Base-by-base conservation (phyloP, 2,888 invertebrate species). In the Cheilosia pagana region DNA sequence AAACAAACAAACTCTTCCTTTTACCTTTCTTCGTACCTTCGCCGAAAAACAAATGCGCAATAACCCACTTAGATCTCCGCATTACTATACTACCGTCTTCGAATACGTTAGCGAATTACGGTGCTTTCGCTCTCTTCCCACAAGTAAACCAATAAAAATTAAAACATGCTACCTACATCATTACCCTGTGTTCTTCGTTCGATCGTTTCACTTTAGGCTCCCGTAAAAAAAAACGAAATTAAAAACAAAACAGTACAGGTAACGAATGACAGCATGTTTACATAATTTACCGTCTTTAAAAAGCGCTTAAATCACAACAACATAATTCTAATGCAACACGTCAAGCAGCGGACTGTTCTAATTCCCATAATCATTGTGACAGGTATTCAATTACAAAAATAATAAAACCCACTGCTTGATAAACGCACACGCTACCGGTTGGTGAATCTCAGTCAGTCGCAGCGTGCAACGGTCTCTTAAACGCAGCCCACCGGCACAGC, bases 101-200 rank as follows among this genome's bases (percentile, higher is more conserved):
- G 83, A 43, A 85, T 85, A 75, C 83, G 19, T 75, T 74, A 79
- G 45, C 50, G 59, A 65, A 79, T 83, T 79, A 85, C 83, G 83
- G 83, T 79, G 68, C 83, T 85, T 85, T 85, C 83, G 83, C 79
- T 85, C 78, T 83, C 79, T 67, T 72, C 68, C 53, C 60, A 48
- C 77, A 70, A 70, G 45, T 60, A 43, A 74, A 62, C 60, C 57
- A 43, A 77, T 60, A 67, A 65, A 57, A 65, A 43, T 43, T 43
- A 65, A 65, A 71, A 78, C 21, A 3, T 14, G 28, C 35, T 7
- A 25, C n/a, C 35, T 7, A 25, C n/a, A 3, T 1, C 39, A 19
- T 23, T 21, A 14, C 7, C n/a, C n/a, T 39, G 48, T 48, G 35
- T 21, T 41, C 12, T 39, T 41, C 67, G 25, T 41, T 16, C 55